A percentile compares a stretch with the other conserved stretches of the same genome.
Evolutionary conservation across 1,140 invertebrate species (phyloP).

Genomic region (Mya arenaria): DNA sequence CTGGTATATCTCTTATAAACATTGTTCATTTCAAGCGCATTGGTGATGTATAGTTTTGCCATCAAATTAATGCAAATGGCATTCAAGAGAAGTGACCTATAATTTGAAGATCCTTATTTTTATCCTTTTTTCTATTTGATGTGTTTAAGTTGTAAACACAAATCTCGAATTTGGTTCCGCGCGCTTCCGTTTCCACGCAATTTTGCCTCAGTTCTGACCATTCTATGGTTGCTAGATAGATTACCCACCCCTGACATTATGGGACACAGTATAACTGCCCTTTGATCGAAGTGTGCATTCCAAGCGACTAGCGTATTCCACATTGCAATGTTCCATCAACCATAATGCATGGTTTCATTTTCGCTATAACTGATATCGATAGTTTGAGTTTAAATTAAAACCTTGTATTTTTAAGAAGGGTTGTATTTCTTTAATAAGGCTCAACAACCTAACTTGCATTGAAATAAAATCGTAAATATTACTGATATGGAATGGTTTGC

Average conservation of each 20-base stretch:
- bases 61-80: neutral
- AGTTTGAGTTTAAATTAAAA: neutral
- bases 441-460: neutral
- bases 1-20: neutral
- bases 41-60: neutral
- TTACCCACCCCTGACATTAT: too few relatives aligned
- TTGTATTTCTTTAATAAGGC: neutral
- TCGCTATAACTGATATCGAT: neutral
- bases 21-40: neutral
- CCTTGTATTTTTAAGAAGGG: neutral
- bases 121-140: neutral
- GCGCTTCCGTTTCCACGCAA: neutral
- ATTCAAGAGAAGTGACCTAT: neutral
- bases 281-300: neutral
- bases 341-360: neutral
- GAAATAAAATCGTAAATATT: neutral
- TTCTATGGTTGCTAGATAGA: too few relatives aligned
- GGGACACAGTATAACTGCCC: neutral
- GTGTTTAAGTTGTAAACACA: neutral
- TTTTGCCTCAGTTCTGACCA: too few relatives aligned
- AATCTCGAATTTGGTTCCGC: neutral
- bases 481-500: neutral
- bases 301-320: neutral
- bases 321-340: neutral
- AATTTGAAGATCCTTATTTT: neutral